Evolutionary conservation across 1,140 invertebrate species (phyloP).

Genomic region (Euwallacea similis): DNA sequence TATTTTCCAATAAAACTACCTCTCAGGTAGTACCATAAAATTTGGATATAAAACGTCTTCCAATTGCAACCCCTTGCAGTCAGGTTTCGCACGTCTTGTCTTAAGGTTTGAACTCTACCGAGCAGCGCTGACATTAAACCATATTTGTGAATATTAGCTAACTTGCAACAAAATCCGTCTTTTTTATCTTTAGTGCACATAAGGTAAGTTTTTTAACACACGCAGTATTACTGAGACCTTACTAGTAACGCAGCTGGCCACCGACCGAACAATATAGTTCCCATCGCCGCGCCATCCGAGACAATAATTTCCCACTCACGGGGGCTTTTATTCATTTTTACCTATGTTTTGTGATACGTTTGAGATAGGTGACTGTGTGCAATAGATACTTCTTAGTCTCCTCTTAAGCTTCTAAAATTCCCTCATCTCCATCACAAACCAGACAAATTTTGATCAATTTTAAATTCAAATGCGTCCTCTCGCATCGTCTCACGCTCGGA

Average conservation of each 20-base stretch:
- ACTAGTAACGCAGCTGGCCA: not conserved
- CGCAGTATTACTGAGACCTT: not conserved
- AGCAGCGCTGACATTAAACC: too few relatives aligned
- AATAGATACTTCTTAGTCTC: not conserved
- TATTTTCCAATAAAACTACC: too few relatives aligned
- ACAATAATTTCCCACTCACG: not conserved
- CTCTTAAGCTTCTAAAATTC: not conserved
- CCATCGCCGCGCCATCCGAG: not conserved
- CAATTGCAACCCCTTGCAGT: too few relatives aligned
- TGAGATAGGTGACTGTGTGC: not conserved
- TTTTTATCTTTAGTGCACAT: not conserved
- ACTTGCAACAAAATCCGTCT: too few relatives aligned
- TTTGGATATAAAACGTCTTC: too few relatives aligned
- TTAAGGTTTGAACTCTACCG: not conserved
- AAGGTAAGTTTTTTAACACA: not conserved
- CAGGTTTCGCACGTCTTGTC: not conserved
- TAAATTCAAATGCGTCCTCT: too few relatives aligned
- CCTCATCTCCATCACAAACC: not conserved
- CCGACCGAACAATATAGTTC: not conserved
- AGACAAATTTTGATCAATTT: not conserved
- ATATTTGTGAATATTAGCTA: too few relatives aligned
- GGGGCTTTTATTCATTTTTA: not conserved
- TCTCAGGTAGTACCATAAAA: too few relatives aligned
- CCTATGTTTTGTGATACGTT: not conserved
- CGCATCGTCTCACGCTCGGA: too few relatives aligned